A percentile compares a stretch with the other conserved stretches of the same genome.
Conservation (phyloP, 92 coral and sea anemone species). For the Muricea muricata region DNA sequence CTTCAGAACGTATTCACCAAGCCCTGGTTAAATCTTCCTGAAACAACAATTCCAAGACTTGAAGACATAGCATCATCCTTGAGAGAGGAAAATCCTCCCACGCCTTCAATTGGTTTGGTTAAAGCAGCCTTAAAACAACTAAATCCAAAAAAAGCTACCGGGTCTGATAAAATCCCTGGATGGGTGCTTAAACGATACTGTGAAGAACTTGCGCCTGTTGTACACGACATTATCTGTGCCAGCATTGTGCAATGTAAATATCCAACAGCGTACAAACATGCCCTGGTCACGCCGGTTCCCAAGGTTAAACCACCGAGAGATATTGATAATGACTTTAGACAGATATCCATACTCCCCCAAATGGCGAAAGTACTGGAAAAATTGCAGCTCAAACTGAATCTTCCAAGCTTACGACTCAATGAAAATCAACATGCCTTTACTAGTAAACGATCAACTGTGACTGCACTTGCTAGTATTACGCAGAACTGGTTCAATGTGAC, state of each 20-base stretch:
- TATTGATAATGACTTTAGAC: constrained; percentile 16
- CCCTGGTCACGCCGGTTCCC: not conserved
- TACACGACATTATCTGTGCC: no score
- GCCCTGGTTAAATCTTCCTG: no score
- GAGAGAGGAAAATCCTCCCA: constrained; percentile 15
- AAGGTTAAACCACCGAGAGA: not conserved
- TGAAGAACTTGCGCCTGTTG: no score
- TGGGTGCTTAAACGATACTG: no score
- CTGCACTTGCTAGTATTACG: constrained; percentile 41
- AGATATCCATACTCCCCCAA: constrained; percentile 15
- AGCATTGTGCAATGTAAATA: constrained; percentile 40
- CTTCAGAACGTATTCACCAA: no score
- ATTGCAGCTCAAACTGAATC: constrained; percentile 39
- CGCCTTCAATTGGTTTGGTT: constrained; percentile 15
- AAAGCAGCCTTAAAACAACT: constrained; percentile 23
- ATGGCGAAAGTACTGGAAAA: constrained; percentile 38
- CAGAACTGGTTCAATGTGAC: constrained; percentile 54
- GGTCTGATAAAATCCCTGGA: constrained; percentile 27
- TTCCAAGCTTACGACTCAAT: constrained; percentile 1
- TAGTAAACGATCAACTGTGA: constrained; percentile 23
- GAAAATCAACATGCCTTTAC: constrained; percentile 46
- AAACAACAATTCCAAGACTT: no score
- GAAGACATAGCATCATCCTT: no score
- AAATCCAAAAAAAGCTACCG: constrained; percentile 31
- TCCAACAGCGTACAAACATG: constrained; percentile 32